Evolutionary conservation across 2,888 invertebrate species (phyloP).

Genomic region (Morinoia aosen): DNA sequence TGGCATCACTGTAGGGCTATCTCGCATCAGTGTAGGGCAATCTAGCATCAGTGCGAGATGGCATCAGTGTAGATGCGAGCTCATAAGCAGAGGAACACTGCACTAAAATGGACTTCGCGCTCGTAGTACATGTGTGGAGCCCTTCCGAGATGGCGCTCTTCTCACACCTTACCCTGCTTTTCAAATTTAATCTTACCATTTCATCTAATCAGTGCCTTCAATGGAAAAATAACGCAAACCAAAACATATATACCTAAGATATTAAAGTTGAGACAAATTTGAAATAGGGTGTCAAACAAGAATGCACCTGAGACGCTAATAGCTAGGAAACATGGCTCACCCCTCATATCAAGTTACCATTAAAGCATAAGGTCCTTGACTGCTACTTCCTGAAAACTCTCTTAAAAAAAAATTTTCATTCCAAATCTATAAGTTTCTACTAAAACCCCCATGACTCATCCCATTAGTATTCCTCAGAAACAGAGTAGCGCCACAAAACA

Average conservation of each 20-base stretch:
- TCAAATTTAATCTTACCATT: neutral
- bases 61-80: neutral
- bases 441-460: too few species aligned
- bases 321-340: neutral
- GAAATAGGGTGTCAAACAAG: neutral
- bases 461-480: too few species aligned
- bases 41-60: neutral
- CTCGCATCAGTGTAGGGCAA: neutral
- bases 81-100: neutral
- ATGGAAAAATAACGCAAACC: neutral
- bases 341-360: neutral
- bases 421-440: too few species aligned
- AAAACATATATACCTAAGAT: neutral
- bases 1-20: neutral
- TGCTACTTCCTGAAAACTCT: neutral
- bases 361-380: neutral
- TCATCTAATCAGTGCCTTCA: neutral
- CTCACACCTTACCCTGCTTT: neutral
- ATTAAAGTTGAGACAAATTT: neutral
- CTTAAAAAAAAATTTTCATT: too few species aligned
- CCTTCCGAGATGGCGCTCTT: neutral
- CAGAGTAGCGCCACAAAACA: too few species aligned
- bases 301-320: neutral
- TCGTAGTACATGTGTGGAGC: neutral
- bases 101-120: neutral